Evolutionary conservation across 2,797 vertebrate species (phyloP), one percentile per base, ranked within the genome.

Genomic region (Ciconia nigra): DNA sequence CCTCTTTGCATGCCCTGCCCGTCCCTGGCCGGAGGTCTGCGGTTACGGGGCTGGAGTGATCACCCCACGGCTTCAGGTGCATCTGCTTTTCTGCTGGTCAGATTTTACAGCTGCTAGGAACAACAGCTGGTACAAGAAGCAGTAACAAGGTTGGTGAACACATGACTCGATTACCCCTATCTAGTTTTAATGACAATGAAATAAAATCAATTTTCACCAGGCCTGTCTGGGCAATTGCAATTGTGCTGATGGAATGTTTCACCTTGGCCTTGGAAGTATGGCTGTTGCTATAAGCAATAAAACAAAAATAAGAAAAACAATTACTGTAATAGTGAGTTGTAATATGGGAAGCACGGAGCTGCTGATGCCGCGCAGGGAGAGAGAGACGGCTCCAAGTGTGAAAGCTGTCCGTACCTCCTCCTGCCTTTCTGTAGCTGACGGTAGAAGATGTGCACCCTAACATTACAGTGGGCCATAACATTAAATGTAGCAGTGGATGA

Each of bases 251-350:
- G 72, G 69, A 81, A 15, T 49, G 25, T 77, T 82, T 93, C 74
- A 61, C 71, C 63, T 82, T 84, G 79, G 35, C 54, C 52, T 89
- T 93, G 69, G 67, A 90, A 94, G 85, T 77, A 66, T 1, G 4
- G 18, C 33, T 74, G 57, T 84, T 85, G 57, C 35, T 79, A 11
- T 87, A 80, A 89, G 26, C 72, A 86, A 19, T 85, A 65, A 87
- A 93, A 71, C 17, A 87, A 90, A 94, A 92, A 74, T 52, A 87
- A 66, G 42, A 71, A 67, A 89, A 96, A 72, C 42, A 80, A 39
- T 89, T 51, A 24, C 66, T 79, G 28, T 55, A 82, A 76, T 59
- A 73, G 46, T 11, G 61, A 31, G 17, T 47, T 91, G 93, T 69
- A 76, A 25, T 55, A 9, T 6, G 33, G 67, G 69, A 92, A 93